A percentile compares a stretch with the other conserved stretches of the same genome.
Conservation (phyloP, 2,888 invertebrate genomes). For the Calameuta idolon region DNA sequence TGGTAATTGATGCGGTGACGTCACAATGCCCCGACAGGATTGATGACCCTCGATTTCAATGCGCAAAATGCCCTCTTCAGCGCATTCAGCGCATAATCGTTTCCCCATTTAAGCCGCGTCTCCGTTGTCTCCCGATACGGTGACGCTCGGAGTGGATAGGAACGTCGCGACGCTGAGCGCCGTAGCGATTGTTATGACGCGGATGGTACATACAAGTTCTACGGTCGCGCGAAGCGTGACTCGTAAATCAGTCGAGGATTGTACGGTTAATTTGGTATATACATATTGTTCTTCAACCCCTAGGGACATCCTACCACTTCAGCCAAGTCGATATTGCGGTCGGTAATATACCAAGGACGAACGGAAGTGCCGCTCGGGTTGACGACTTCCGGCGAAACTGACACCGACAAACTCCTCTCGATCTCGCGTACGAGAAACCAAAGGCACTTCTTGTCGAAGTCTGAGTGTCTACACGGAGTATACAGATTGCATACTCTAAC, state of each 20-base stretch:
- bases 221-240: neutral
- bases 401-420: slow-evolving; percentile 28
- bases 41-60: slow-evolving; percentile 43
- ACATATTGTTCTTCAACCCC: neutral
- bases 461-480: neutral
- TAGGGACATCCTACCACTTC: neutral
- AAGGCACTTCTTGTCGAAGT: neutral
- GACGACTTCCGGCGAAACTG: slow-evolving; percentile 49
- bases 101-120: slow-evolving; percentile 32
- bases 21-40: slow-evolving; percentile 27
- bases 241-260: neutral
- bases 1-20: slow-evolving; percentile 1
- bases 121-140: neutral
- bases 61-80: slow-evolving; percentile 39
- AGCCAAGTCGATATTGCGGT: slow-evolving; percentile 12
- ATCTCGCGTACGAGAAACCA: neutral
- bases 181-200: neutral
- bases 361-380: slow-evolving; percentile 42
- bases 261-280: neutral
- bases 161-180: neutral
- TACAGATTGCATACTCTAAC: neutral
- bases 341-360: slow-evolving; percentile 34
- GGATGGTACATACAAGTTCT: neutral
- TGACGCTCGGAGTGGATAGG: neutral
- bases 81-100: slow-evolving; percentile 31